Percentiles rank a stretch among this genome's conserved stretches.
phyloP scores from a whole-genome alignment of 2,797 vertebrate genomes.

The Hipposideros larvatus region DNA sequence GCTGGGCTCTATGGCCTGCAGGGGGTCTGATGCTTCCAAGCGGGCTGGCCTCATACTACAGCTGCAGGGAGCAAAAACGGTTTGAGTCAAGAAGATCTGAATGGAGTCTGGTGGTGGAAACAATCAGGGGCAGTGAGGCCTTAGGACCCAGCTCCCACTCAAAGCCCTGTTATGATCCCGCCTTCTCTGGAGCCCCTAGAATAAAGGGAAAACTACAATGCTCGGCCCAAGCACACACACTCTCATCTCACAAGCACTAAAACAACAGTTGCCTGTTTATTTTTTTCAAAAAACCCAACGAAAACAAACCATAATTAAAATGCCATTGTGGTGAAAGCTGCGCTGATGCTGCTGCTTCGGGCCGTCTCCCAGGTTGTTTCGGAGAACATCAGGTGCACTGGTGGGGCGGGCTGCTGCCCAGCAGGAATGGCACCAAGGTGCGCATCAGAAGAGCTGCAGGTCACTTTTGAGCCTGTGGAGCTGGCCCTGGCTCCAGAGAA shows the following conservation, averaged over 20 bases:
- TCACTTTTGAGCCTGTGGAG: conserved; percentile 89
- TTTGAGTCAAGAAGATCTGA: neutral
- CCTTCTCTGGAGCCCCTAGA: neutral
- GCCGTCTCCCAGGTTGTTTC: conserved; percentile 21
- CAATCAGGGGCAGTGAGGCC: neutral
- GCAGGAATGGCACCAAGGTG: neutral
- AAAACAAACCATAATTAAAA: conserved; percentile 1
- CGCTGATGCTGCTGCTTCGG: neutral
- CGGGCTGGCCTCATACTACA: neutral
- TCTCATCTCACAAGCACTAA: conserved; percentile 62
- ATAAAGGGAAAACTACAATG: neutral
- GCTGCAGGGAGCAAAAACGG: neutral
- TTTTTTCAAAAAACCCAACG: conserved; percentile 60
- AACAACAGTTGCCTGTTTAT: conserved; percentile 75
- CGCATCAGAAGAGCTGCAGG: conserved; percentile 89
- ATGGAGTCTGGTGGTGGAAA: neutral
- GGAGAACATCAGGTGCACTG: conserved; percentile 20
- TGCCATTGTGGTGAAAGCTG: conserved; percentile 37
- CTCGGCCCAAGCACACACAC: neutral
- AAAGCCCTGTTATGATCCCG: neutral
- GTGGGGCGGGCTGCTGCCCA: neutral
- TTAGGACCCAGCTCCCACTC: neutral
- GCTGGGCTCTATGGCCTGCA: neutral
- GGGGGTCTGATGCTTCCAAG: conserved; percentile 1
- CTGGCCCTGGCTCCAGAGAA: conserved; percentile 89